Conservation (phyloP, 2,888 invertebrate species). For the Leucophora obtusa region DNA sequence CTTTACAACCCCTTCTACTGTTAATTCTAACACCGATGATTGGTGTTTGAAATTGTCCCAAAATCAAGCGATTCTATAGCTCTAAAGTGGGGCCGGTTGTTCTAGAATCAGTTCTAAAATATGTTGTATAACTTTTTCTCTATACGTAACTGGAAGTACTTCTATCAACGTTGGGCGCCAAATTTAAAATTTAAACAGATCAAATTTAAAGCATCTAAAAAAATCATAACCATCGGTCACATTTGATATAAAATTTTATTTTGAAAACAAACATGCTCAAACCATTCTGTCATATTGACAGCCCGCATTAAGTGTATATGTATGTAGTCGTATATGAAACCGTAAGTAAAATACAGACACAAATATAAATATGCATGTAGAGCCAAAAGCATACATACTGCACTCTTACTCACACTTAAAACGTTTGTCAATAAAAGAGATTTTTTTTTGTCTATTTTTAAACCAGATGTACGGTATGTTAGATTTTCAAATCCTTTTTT, state of each 20-base stretch:
- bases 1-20: no score
- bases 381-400: constrained; percentile 13
- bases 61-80: no score
- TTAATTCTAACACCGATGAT: no score
- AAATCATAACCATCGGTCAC: background rate
- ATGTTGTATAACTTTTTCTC: no score
- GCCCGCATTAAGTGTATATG: constrained; percentile 55
- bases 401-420: constrained; percentile 28
- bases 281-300: constrained; percentile 56
- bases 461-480: constrained; percentile 1
- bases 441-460: background rate
- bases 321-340: constrained; percentile 20
- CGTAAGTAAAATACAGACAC: constrained; percentile 54
- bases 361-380: constrained; percentile 52
- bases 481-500: constrained; percentile 7
- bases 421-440: constrained; percentile 35
- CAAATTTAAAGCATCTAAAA: no score
- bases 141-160: no score
- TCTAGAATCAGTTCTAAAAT: no score
- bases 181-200: no score
- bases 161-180: no score
- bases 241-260: background rate
- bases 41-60: no score
- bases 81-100: no score
- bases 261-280: constrained; percentile 41